Evolutionary conservation across 2,797 vertebrate genomes (phyloP), one percentile per base, ranked within the genome.

Genomic region (Xerus rutilus): DNA sequence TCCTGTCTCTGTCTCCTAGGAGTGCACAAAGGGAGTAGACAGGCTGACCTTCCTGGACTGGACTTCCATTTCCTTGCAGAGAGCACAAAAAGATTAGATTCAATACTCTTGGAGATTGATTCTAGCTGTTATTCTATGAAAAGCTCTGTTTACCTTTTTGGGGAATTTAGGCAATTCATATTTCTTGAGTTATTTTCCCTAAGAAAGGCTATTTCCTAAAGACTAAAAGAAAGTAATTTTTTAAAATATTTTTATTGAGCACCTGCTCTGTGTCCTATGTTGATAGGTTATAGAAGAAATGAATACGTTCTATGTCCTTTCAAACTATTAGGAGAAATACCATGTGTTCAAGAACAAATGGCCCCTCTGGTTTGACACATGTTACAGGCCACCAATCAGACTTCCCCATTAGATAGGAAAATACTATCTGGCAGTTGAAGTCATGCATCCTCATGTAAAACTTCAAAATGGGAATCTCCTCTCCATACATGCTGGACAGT

Each of bases 131-230:
- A 62, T 69, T 76, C n/a, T 45, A 45, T 62, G 10, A 81, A 57
- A 87, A 47, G 1, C 67, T 87, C 28, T 76, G 4, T 72, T 81
- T 72, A 8, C 5, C 39, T 81, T 86, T 86, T 72, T n/a, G 82
- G 7, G 5, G 20, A 91, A 5, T 91, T 70, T 85, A 32, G 8
- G 62, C 3, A 82, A 76, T 69, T 87, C 14, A 2, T 69, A 49
- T 86, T 89, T 88, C 45, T 74, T 85, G 13, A 81, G 14, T 87
- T 49, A 77, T 91, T 88, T 91, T 73, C 47, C 20, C 67, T 54
- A 11, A 93, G 52, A 49, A 87, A 9, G 18, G 1, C 15, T 86
- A 18, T 4, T 78, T 77, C 28, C 76, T 93, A 89, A 83, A 57
- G 32, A 65, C 21, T 76, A 54, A 69, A 94, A 62, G 13, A 76